phyloP scores from a whole-genome alignment of 2,888 invertebrate genomes.

The Lepidochrysops patricia region DNA sequence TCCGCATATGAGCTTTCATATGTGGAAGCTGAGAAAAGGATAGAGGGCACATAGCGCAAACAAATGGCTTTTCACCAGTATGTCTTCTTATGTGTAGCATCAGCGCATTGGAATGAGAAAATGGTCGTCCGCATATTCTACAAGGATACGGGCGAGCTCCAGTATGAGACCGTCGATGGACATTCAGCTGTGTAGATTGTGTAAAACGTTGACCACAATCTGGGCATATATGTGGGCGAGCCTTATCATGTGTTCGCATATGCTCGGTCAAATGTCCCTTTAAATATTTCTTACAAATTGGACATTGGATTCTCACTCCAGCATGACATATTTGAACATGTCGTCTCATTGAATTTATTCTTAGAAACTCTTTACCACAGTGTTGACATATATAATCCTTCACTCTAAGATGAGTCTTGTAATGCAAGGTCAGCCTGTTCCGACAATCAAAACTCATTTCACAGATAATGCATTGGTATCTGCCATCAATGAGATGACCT shows the following conservation, averaged over 20 bases:
- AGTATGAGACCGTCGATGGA: slow-evolving; percentile 88
- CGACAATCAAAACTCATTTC: slow-evolving; percentile 80
- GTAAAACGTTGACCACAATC: slow-evolving; percentile 87
- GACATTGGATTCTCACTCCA: slow-evolving; percentile 85
- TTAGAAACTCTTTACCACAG: slow-evolving; percentile 85
- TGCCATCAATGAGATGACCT: slow-evolving; percentile 82
- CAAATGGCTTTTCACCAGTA: slow-evolving; percentile 90
- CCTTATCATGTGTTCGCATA: slow-evolving; percentile 85
- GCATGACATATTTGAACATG: slow-evolving; percentile 85
- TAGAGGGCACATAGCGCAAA: slow-evolving; percentile 79
- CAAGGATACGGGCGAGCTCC: slow-evolving; percentile 89
- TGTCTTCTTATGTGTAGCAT: slow-evolving; percentile 88
- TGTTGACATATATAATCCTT: slow-evolving; percentile 86
- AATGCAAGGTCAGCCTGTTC: slow-evolving; percentile 76
- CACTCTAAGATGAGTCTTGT: slow-evolving; percentile 81
- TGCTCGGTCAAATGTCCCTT: slow-evolving; percentile 89
- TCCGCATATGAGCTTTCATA: slow-evolving; percentile 90
- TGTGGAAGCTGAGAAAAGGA: slow-evolving; percentile 89
- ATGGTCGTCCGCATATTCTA: slow-evolving; percentile 84
- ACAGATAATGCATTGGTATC: slow-evolving; percentile 82
- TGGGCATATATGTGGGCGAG: slow-evolving; percentile 84
- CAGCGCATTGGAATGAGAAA: slow-evolving; percentile 89
- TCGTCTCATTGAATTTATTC: slow-evolving; percentile 82
- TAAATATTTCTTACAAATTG: slow-evolving; percentile 85
- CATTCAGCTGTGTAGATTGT: slow-evolving; percentile 88